These are phyloP conservation scores for Clusia tigrina DNA, from an alignment of 2,888 invertebrate species.

Conservation along the genomic window DNA sequence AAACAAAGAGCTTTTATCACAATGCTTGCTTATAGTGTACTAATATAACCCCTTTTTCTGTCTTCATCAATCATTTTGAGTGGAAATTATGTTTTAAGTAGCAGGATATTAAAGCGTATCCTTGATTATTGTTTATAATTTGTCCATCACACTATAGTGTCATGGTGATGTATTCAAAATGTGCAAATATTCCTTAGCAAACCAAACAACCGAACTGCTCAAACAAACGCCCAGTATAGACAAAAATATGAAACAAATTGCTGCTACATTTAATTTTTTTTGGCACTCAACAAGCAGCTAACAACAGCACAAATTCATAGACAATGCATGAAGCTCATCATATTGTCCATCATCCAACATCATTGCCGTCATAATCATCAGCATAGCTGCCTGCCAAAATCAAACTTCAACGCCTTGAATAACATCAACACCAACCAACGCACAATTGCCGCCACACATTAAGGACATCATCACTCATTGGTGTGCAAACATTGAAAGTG, in stretches of 20 bases:
- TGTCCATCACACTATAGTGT: background rate
- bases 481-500: constrained; percentile 9
- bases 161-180: background rate
- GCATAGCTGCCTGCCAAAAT: too few species aligned
- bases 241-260: background rate
- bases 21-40: constrained; percentile 2
- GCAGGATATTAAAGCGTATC: background rate
- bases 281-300: too few species aligned
- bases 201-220: too few species aligned
- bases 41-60: background rate
- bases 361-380: background rate
- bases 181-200: background rate
- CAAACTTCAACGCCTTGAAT: too few species aligned
- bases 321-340: background rate
- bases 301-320: too few species aligned
- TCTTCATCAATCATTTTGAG: constrained; percentile 5
- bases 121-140: background rate
- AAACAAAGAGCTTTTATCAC: too few species aligned
- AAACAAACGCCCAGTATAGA: too few species aligned
- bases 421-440: background rate
- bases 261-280: too few species aligned
- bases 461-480: background rate
- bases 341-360: background rate
- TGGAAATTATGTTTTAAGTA: background rate
- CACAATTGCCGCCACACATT: background rate